A percentile compares a stretch with the other conserved stretches of the same genome.
Evolutionary conservation across 1,140 invertebrate species (phyloP).

Genomic region (Heliothis subflexa): DNA sequence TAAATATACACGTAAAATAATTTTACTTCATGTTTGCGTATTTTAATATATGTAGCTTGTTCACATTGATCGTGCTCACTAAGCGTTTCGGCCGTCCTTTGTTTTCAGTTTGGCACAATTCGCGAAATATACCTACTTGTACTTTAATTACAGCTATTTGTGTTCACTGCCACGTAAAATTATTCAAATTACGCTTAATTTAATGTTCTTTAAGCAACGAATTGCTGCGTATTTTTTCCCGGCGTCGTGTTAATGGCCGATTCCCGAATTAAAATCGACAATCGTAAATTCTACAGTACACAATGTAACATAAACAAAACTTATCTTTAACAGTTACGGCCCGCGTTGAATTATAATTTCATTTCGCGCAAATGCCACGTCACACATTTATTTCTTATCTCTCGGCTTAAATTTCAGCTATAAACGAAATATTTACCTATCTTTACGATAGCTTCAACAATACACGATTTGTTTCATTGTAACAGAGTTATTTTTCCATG

Average conservation of each 20-base stretch:
- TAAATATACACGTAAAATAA: conserved; percentile 3
- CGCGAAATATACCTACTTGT: conserved; percentile 61
- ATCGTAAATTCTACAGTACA: conserved; percentile 69
- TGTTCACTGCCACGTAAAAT: conserved; percentile 78
- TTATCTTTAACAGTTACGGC: conserved; percentile 59
- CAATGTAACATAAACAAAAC: conserved; percentile 62
- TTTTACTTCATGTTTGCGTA: conserved; percentile 8
- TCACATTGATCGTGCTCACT: conserved; percentile 52
- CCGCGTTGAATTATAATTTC: conserved; percentile 55
- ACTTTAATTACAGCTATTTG: conserved; percentile 79
- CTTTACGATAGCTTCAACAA: conserved; percentile 52
- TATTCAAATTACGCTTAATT: conserved; percentile 82
- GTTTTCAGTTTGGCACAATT: conserved; percentile 61
- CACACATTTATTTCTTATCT: conserved; percentile 49
- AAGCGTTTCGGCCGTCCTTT: conserved; percentile 51
- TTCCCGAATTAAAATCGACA: conserved; percentile 76
- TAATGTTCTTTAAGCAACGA: conserved; percentile 75
- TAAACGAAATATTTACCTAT: conserved; percentile 47
- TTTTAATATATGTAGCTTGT: conserved; percentile 27
- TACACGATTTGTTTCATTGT: conserved; percentile 39
- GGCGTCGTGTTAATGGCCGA: conserved; percentile 72
- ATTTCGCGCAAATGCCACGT: conserved; percentile 41
- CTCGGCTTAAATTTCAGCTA: conserved; percentile 31
- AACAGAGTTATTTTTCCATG: conserved; percentile 19
- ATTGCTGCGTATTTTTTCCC: conserved; percentile 75